Evolutionary conservation across 2,888 invertebrate genomes (phyloP).

Genomic region (Minunthozetes semirufus): DNA sequence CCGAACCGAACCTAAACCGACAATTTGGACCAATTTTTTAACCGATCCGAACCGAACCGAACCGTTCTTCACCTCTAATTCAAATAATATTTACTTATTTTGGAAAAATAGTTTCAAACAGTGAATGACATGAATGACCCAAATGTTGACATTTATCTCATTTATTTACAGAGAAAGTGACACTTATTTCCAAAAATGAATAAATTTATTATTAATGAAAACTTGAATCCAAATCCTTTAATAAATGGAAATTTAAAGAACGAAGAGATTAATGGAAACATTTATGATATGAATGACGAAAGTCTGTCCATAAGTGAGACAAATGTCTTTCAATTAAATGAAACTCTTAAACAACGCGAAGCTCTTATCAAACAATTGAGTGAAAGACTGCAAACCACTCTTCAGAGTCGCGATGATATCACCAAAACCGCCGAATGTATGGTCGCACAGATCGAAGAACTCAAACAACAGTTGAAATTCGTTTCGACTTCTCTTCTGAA

Average conservation of each 20-base stretch:
- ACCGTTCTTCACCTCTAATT: no score
- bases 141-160: no score
- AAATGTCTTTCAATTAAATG: background rate
- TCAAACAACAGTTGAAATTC: background rate
- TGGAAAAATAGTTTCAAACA: no score
- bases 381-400: background rate
- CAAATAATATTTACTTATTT: no score
- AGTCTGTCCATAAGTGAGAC: background rate
- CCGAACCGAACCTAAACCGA: no score
- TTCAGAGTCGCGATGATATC: background rate
- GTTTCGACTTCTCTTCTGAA: background rate
- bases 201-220: background rate
- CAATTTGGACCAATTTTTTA: no score
- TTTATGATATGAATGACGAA: background rate
- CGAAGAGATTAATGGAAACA: background rate
- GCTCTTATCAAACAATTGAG: background rate
- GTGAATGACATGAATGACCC: no score
- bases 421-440: background rate
- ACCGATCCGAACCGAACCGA: no score
- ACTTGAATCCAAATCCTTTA: background rate
- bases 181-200: background rate
- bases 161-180: no score
- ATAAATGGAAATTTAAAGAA: background rate
- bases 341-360: background rate
- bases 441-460: background rate